Percentiles rank a stretch among this genome's conserved stretches.
Evolutionary conservation across 2,797 vertebrate genomes (phyloP).

Genomic region (Cephalopachus bancanus): DNA sequence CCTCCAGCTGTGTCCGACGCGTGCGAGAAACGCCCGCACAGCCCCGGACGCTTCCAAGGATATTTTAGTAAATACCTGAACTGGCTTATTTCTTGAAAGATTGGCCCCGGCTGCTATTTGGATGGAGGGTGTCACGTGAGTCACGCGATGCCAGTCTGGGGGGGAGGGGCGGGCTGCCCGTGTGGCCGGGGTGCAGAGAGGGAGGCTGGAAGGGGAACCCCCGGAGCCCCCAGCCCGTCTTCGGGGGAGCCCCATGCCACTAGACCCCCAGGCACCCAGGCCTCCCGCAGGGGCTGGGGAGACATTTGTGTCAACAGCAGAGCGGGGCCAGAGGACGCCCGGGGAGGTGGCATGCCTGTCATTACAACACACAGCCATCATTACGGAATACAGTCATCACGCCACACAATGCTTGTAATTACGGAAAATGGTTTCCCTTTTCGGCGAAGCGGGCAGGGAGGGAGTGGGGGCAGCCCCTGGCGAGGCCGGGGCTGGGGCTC

Average conservation of each 20-base stretch:
- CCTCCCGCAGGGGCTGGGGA: rapidly evolving
- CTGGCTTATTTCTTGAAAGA: not conserved
- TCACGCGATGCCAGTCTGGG: not conserved
- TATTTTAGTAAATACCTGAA: not conserved
- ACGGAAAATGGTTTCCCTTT: slow-evolving; percentile 75
- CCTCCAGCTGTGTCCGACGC: not conserved
- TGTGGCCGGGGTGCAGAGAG: not conserved
- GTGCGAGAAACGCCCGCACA: rapidly evolving
- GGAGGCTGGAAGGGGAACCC: not conserved
- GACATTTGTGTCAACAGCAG: not conserved
- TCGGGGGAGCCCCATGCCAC: not conserved
- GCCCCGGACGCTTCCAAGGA: not conserved
- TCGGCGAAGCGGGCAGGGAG: not conserved
- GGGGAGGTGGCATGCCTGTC: not conserved
- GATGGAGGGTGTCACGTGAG: not conserved
- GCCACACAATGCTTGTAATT: slow-evolving; percentile 62
- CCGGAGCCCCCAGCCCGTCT: rapidly evolving
- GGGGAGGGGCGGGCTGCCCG: not conserved
- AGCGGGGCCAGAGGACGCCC: not conserved
- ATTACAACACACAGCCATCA: not conserved
- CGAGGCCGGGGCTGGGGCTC: not conserved
- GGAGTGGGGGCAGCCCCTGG: not conserved
- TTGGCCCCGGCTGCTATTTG: not conserved
- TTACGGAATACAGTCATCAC: slow-evolving; percentile 54
- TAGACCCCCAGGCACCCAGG: not conserved